These are phyloP conservation scores for Drosophila arizonae DNA, from an alignment of 1,140 invertebrate species.

Conservation along the genomic window DNA sequence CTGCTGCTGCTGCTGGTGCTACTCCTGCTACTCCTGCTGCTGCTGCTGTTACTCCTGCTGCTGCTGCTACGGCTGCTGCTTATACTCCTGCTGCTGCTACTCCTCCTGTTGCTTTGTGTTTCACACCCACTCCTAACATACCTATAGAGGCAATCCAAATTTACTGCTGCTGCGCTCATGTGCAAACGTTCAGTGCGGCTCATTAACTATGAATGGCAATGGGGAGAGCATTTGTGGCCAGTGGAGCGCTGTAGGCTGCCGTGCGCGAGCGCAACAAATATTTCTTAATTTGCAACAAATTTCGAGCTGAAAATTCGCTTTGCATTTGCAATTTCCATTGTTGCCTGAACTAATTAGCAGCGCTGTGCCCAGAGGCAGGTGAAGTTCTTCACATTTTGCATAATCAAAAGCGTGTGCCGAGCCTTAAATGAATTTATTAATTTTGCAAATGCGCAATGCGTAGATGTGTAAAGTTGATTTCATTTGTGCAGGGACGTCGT, in stretches of 20 bases:
- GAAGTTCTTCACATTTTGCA: too few relatives aligned
- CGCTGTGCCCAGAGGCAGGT: too few relatives aligned
- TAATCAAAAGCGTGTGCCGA: too few relatives aligned
- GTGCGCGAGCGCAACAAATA: neutral
- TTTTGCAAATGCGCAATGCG: too few relatives aligned
- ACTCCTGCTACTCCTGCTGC: too few relatives aligned
- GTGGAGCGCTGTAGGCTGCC: neutral
- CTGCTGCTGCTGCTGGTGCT: neutral
- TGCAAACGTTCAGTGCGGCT: constrained; percentile 34
- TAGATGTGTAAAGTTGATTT: too few relatives aligned
- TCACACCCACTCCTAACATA: neutral
- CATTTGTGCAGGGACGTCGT: too few relatives aligned
- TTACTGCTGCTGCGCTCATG: constrained; percentile 36
- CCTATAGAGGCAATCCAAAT: constrained; percentile 47
- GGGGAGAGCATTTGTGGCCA: constrained; percentile 25
- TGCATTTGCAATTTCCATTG: constrained; percentile 49
- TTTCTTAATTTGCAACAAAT: constrained; percentile 35
- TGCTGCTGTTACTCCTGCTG: neutral
- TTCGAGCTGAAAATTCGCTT: constrained; percentile 43
- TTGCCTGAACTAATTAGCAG: constrained; percentile 55
- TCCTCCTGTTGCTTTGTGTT: constrained; percentile 2
- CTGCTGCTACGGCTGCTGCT: neutral
- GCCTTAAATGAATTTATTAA: neutral
- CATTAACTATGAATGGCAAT: constrained; percentile 69
- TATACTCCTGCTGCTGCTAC: neutral